These are phyloP conservation scores for Enteromius thamalakanensis DNA, from an alignment of 2,797 vertebrate genomes.

Conservation along the genomic window DNA sequence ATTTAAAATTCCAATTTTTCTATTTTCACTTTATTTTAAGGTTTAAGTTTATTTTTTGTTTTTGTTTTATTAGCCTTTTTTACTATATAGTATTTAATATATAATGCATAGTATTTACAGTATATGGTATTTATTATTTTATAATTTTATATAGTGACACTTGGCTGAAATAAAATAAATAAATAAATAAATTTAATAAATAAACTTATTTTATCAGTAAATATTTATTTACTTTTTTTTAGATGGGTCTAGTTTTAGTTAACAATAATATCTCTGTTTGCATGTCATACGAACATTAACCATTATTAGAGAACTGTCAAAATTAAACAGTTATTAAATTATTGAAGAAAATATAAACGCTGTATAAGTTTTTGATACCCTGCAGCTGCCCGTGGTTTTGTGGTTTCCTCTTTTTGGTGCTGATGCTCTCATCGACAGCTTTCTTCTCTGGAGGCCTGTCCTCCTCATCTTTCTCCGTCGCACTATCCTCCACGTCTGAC, in stretches of 20 bases:
- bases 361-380: slow-evolving; percentile 59
- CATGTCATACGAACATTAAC: not conserved
- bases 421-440: slow-evolving; percentile 34
- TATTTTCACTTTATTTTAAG: not conserved
- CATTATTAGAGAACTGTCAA: not conserved
- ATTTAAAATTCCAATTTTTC: not conserved
- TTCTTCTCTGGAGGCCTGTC: slow-evolving; percentile 9
- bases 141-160: not conserved
- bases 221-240: not conserved
- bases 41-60: not conserved
- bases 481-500: slow-evolving; percentile 75
- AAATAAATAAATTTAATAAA: no score
- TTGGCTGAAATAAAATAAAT: not conserved
- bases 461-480: slow-evolving; percentile 47
- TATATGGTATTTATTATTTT: not conserved
- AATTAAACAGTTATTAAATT: not conserved
- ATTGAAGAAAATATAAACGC: not conserved
- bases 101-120: not conserved
- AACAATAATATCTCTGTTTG: not conserved
- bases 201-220: not conserved
- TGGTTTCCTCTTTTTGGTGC: slow-evolving; percentile 55
- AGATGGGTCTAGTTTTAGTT: not conserved
- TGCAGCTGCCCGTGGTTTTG: slow-evolving; percentile 59
- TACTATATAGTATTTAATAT: not conserved
- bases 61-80: not conserved